Evolutionary conservation across 2,888 invertebrate species (phyloP).

Genomic region (Heliconius charithonia): DNA sequence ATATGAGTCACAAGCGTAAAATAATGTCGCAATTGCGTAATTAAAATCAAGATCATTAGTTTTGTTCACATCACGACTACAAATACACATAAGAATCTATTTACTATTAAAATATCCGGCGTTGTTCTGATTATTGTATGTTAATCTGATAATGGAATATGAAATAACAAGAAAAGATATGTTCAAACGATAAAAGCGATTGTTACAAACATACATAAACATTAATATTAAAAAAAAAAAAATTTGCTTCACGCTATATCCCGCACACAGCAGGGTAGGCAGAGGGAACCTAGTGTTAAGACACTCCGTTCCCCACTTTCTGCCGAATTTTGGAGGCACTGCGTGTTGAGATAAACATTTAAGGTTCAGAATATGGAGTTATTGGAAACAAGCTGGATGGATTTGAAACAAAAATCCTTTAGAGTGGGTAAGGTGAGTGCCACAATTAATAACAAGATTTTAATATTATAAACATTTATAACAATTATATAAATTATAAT

Average conservation of each 20-base stretch:
- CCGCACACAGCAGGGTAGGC: too few relatives aligned
- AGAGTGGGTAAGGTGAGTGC: too few relatives aligned
- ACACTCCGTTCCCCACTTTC: too few relatives aligned
- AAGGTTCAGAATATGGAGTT: not conserved
- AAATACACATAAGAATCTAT: not conserved
- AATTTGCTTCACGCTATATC: too few relatives aligned
- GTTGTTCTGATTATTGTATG: not conserved
- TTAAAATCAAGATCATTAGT: conserved; percentile 10
- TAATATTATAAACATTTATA: not conserved
- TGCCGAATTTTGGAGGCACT: too few relatives aligned
- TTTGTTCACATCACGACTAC: not conserved
- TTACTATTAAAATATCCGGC: not conserved
- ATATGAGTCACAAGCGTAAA: conserved; percentile 19
- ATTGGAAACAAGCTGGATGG: not conserved
- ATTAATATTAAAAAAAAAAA: too few relatives aligned
- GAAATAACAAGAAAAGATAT: not conserved
- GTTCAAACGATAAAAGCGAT: not conserved
- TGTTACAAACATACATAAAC: not conserved
- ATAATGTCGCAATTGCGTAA: conserved; percentile 21
- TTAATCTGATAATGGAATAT: conserved; percentile 6
- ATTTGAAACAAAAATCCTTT: not conserved
- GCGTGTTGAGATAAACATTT: not conserved
- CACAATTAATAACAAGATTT: not conserved
- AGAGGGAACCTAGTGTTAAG: too few relatives aligned
- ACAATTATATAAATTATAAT: not conserved